phyloP scores from a whole-genome alignment of 2,113 vertebrate genomes.

The Pipa parva region DNA sequence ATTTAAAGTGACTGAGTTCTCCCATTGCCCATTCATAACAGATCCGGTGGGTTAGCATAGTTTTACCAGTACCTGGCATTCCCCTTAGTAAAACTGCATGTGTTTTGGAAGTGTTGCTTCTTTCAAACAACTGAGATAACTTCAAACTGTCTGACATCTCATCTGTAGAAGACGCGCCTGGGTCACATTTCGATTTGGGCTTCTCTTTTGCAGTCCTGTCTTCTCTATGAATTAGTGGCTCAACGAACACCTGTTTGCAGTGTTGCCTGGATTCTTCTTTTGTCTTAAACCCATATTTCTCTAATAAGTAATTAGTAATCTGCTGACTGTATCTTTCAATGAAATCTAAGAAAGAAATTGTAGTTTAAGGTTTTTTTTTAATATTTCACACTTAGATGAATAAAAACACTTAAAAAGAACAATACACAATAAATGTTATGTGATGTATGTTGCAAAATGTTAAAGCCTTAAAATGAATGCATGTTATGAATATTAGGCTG shows the following conservation, averaged over 20 bases:
- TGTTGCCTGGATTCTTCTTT: neutral
- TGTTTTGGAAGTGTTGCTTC: neutral
- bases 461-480: too few relatives aligned
- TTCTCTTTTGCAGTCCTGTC: neutral
- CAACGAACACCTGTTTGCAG: slow-evolving; percentile 27
- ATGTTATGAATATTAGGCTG: too few relatives aligned
- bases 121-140: slow-evolving; percentile 65
- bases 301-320: neutral
- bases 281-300: slow-evolving; percentile 13
- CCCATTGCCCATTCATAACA: slow-evolving; percentile 73
- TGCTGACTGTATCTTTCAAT: slow-evolving; percentile 4
- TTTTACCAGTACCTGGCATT: slow-evolving; percentile 82
- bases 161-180: slow-evolving; percentile 47
- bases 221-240: slow-evolving; percentile 22
- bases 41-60: slow-evolving; percentile 66
- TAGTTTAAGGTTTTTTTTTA: too few relatives aligned
- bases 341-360: neutral
- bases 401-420: neutral
- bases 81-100: slow-evolving; percentile 72
- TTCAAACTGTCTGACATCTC: slow-evolving; percentile 53
- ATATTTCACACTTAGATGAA: neutral
- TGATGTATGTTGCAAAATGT: too few relatives aligned
- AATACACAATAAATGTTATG: too few relatives aligned
- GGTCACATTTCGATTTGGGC: neutral
- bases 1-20: slow-evolving; percentile 62